Evolutionary conservation across 2,888 invertebrate species (phyloP), one percentile per base, ranked within the genome.

Genomic region (Abscondita cerata): DNA sequence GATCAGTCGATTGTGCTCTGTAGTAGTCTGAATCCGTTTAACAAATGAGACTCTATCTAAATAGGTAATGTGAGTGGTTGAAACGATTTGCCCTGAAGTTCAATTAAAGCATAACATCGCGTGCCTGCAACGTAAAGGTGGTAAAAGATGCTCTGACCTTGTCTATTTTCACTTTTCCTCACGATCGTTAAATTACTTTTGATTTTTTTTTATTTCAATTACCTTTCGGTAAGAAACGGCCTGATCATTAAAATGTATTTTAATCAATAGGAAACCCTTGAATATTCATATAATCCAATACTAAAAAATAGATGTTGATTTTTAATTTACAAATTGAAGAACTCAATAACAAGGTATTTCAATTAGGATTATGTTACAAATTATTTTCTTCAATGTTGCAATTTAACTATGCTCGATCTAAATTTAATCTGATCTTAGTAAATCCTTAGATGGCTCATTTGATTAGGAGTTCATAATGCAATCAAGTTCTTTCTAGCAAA

Each of bases 61-160:
- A 51, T 52, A 62, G 66, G 62, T 58, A 58, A 66, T 60, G 61
- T 53, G 64, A 64, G 62, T 59, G 63, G 64, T 58, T 51, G 57
- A 63, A 68, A 62, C 67, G 68, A 68, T 67, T 67, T 65, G 65
- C 68, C 68, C 51, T 60, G n/a, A 57, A 59, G 65, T 62, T 59
- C 67, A 68, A 68, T 68, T 68, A 68, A 68, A 67, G n/a, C n/a
- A 68, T 68, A 68, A 67, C 64, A 68, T 67, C 68, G 62, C 59
- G 61, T 64, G 62, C 63, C 58, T 61, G 52, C 57, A 53, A 19
- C 40, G 40, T 59, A 51, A 44, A 57, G 64, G 64, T 66, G 68
- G 64, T 59, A 62, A 59, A 51, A 54, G 51, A 48, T 50, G 61
- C 54, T 52, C 33, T 46, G 40, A 51, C 60, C 59, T 62, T 55